Evolutionary conservation across 2,797 vertebrate genomes (phyloP).

Genomic region (Sparus aurata): DNA sequence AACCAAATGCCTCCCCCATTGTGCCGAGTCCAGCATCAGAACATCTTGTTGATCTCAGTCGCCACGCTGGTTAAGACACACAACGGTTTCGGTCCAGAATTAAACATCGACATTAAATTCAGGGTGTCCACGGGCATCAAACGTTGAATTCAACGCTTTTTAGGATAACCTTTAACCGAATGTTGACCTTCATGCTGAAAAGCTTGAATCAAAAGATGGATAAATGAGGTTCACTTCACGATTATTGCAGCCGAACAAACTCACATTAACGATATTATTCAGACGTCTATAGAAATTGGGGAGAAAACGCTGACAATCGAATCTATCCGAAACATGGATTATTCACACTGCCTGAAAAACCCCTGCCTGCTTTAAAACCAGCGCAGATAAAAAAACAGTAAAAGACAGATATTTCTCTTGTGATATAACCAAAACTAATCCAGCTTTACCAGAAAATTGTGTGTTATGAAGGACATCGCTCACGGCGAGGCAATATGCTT

Average conservation of each 20-base stretch:
- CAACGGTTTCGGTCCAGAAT: constrained; percentile 9
- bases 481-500: background rate
- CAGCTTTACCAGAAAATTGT: background rate
- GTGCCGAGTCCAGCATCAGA: constrained; percentile 31
- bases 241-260: too few relatives aligned
- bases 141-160: too few relatives aligned
- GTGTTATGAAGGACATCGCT: background rate
- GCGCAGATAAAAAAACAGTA: background rate
- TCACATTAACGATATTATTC: too few relatives aligned
- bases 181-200: too few relatives aligned
- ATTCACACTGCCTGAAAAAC: too few relatives aligned
- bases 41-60: constrained; percentile 38
- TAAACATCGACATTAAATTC: background rate
- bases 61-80: constrained; percentile 7
- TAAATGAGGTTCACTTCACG: too few relatives aligned
- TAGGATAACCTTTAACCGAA: too few relatives aligned
- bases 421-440: background rate
- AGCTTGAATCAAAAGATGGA: too few relatives aligned
- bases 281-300: too few relatives aligned
- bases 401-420: background rate
- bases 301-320: too few relatives aligned
- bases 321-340: too few relatives aligned
- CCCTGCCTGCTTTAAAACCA: background rate
- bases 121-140: too few relatives aligned
- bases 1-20: constrained; percentile 45